Conservation (phyloP, 2,113 vertebrate species). For the Mustela lutreola region DNA sequence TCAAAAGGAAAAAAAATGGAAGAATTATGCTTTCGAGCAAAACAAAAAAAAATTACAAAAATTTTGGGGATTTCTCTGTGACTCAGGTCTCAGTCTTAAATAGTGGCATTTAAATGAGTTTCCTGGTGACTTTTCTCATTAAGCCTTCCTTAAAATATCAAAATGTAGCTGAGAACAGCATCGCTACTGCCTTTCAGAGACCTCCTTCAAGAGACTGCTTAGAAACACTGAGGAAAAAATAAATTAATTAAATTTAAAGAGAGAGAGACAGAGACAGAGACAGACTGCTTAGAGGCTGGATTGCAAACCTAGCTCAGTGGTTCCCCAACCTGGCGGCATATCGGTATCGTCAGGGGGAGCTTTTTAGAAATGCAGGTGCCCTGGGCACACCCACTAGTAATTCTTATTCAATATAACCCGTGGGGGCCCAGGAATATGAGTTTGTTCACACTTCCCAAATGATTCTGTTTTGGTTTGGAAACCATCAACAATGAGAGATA, state of each 20-base stretch:
- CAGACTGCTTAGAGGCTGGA: background rate
- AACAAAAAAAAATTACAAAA: constrained; percentile 62
- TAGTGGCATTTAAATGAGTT: background rate
- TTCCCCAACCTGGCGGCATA: background rate
- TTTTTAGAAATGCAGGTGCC: background rate
- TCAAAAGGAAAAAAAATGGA: background rate
- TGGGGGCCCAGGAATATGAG: background rate
- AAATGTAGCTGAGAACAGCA: background rate
- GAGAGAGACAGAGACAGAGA: no score
- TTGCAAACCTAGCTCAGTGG: background rate
- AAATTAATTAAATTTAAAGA: no score
- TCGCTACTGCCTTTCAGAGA: background rate
- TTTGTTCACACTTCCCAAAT: background rate
- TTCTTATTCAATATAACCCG: background rate
- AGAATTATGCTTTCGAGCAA: constrained; percentile 25
- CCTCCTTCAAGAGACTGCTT: background rate
- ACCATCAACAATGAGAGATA: background rate
- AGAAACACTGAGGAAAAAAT: background rate
- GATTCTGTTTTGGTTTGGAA: background rate
- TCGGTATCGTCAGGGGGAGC: background rate
- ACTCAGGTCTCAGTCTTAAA: background rate
- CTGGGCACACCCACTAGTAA: background rate
- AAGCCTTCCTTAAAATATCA: background rate
- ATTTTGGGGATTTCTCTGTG: background rate
- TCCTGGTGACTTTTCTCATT: background rate